These are phyloP conservation scores for Patella pellucida DNA, from an alignment of 2,888 invertebrate species.

Conservation along the genomic window DNA sequence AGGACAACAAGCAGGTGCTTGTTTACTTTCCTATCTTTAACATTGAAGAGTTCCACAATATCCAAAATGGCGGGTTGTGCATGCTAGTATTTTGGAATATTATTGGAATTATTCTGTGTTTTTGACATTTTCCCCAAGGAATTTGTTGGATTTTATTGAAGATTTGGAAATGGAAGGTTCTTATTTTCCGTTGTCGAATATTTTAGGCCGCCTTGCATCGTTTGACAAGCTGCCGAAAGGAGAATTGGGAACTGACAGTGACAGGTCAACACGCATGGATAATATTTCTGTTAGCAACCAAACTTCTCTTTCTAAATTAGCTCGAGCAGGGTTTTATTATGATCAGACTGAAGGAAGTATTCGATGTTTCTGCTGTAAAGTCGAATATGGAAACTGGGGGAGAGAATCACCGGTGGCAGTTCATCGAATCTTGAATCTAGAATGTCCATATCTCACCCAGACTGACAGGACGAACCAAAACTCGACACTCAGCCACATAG, in stretches of 20 bases:
- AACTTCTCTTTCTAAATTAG: background rate
- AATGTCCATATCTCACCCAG: background rate
- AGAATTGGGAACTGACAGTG: background rate
- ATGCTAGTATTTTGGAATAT: background rate
- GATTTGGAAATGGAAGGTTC: background rate
- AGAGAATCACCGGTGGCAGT: background rate
- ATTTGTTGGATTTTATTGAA: background rate
- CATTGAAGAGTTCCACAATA: constrained; percentile 2
- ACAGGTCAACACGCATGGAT: background rate
- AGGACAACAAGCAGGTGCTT: too few relatives aligned
- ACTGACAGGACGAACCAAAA: background rate
- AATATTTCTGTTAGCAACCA: background rate
- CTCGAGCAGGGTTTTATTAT: constrained; percentile 6
- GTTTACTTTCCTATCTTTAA: too few relatives aligned
- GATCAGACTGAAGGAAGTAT: background rate
- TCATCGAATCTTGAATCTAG: background rate
- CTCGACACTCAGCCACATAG: background rate
- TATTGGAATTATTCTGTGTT: background rate
- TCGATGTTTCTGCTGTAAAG: background rate
- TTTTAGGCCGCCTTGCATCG: background rate
- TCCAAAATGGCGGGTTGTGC: background rate
- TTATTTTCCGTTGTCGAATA: background rate
- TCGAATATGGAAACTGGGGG: background rate
- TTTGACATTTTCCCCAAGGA: background rate
- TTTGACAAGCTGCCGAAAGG: background rate